Conservation (phyloP, 2,113 vertebrate species). For the Siphamia tubifer region DNA sequence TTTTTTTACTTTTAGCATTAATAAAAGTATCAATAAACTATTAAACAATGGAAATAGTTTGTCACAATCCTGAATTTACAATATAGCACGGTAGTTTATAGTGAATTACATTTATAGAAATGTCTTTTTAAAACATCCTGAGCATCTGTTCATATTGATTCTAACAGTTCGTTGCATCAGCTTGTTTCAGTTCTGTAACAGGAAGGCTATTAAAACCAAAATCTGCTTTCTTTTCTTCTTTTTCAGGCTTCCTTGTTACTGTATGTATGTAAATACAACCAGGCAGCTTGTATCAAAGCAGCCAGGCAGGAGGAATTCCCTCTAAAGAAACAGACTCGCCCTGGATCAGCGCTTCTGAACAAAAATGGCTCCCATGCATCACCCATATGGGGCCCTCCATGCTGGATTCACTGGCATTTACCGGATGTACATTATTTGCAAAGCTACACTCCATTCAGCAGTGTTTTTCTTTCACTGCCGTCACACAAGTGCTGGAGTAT, state of each 20-base stretch:
- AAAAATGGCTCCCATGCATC: conserved; percentile 62
- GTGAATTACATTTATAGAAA: no score
- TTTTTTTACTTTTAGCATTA: no score
- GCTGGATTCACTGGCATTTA: conserved; percentile 27
- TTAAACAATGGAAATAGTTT: no score
- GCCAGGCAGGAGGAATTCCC: conserved; percentile 43
- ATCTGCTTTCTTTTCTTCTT: conserved; percentile 29
- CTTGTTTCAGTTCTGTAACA: conserved; percentile 48
- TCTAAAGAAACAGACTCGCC: conserved; percentile 14
- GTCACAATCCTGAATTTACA: no score
- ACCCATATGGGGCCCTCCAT: conserved; percentile 46
- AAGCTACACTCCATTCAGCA: background rate
- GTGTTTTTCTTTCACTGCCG: background rate
- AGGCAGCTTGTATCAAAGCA: conserved; percentile 27
- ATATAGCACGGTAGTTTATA: no score
- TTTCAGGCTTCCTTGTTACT: conserved; percentile 34
- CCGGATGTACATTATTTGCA: conserved; percentile 24
- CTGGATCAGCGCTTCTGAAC: conserved; percentile 67
- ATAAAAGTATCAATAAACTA: no score
- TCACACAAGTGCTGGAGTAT: background rate
- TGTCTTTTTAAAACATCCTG: background rate
- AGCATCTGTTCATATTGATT: conserved; percentile 7
- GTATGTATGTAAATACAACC: conserved; percentile 53
- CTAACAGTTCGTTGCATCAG: conserved; percentile 10
- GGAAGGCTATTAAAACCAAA: background rate